These are phyloP conservation scores for Antheraea mylitta DNA, from an alignment of 1,140 invertebrate genomes.

Conservation along the genomic window DNA sequence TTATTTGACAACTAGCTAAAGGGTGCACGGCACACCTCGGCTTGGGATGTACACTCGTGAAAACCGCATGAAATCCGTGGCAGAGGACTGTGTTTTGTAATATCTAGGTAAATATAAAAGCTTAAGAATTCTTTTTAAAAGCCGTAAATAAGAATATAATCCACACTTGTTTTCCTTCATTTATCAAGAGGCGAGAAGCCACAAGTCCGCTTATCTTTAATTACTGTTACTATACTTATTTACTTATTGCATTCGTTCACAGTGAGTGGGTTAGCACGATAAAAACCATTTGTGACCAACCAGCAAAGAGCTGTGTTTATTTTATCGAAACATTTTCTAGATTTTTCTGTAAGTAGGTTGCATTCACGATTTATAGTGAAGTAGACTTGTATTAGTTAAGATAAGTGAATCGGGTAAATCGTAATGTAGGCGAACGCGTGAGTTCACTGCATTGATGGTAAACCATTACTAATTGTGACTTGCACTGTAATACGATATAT, in stretches of 20 bases:
- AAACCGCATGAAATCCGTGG: no score
- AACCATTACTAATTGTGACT: not conserved
- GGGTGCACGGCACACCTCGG: no score
- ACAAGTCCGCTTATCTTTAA: conserved; percentile 16
- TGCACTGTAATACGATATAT: no score
- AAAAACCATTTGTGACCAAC: conserved; percentile 7
- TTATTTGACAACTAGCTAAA: no score
- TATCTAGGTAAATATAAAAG: no score
- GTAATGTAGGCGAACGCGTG: not conserved
- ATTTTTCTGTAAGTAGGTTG: conserved; percentile 16
- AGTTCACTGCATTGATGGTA: not conserved
- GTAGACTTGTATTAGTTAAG: conserved; percentile 6
- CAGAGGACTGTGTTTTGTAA: no score
- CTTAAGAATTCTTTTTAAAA: not conserved
- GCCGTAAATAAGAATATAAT: not conserved
- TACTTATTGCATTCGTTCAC: conserved; percentile 30
- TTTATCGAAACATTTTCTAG: conserved; percentile 23
- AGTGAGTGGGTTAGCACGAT: conserved; percentile 34
- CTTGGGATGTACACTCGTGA: no score
- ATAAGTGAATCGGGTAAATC: not conserved
- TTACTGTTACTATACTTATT: conserved; percentile 25
- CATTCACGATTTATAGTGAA: not conserved
- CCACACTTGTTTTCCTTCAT: not conserved
- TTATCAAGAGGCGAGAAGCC: conserved; percentile 4
- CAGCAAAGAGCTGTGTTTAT: not conserved